These are phyloP conservation scores for Varanus komodoensis DNA, from an alignment of 2,113 vertebrate species.

Conservation along the genomic window DNA sequence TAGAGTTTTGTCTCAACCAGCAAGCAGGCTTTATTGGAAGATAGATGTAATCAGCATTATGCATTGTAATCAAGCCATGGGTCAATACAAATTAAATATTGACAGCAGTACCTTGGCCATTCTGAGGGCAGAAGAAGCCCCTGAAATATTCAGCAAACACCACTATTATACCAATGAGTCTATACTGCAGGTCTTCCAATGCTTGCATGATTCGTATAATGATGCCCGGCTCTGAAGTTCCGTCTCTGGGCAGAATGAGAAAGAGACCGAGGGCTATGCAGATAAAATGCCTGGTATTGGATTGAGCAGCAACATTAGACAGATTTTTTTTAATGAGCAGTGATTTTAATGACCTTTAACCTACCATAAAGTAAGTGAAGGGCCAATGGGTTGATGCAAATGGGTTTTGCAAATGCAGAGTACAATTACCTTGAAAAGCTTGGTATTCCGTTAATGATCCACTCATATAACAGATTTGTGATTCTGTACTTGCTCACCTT, in stretches of 20 bases:
- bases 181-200: constrained; percentile 9
- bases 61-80: constrained; percentile 48
- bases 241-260: constrained; percentile 35
- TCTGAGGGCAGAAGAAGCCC: constrained; percentile 22
- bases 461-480: not conserved
- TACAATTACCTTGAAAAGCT: not conserved
- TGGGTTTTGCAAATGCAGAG: constrained; percentile 11
- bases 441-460: not conserved
- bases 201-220: constrained; percentile 24
- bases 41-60: constrained; percentile 52
- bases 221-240: not conserved
- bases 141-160: constrained; percentile 45
- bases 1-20: constrained; percentile 52
- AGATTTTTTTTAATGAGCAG: constrained; percentile 28
- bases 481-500: not conserved
- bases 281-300: constrained; percentile 22
- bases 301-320: constrained; percentile 47
- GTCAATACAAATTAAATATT: constrained; percentile 71
- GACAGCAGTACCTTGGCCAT: constrained; percentile 49
- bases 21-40: constrained; percentile 52
- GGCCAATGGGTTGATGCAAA: not conserved
- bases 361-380: constrained; percentile 12
- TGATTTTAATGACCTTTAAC: constrained; percentile 40
- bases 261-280: constrained; percentile 4
- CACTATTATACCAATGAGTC: constrained; percentile 37